Conservation (phyloP, 2,113 vertebrate species). For the Nansenia antarctica region DNA sequence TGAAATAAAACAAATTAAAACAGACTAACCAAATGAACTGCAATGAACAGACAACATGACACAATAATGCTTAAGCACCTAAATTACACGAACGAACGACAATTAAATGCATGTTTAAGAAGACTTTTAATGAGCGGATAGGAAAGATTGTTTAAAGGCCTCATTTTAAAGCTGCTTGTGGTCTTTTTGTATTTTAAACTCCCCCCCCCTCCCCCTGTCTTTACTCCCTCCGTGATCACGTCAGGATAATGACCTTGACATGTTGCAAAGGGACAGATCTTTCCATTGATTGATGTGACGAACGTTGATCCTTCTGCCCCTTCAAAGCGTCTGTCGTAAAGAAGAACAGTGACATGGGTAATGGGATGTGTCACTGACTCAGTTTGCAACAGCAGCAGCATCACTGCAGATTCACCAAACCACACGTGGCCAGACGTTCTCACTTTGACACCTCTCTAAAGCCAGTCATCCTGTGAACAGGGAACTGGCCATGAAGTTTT, state of each 20-base stretch:
- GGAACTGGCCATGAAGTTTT: background rate
- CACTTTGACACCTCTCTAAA: background rate
- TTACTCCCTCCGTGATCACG: background rate
- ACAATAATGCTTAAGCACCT: too few relatives aligned
- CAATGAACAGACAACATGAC: too few relatives aligned
- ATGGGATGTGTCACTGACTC: background rate
- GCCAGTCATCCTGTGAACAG: background rate
- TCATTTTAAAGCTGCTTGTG: too few relatives aligned
- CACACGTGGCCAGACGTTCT: background rate
- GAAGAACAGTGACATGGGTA: background rate
- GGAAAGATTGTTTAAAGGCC: too few relatives aligned
- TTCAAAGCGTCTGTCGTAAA: background rate
- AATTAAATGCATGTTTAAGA: too few relatives aligned
- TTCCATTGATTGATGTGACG: background rate
- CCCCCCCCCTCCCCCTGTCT: background rate
- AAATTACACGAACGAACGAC: too few relatives aligned
- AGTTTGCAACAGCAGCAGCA: background rate
- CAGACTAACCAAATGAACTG: too few relatives aligned
- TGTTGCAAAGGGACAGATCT: background rate
- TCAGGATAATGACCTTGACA: background rate
- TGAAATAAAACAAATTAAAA: too few relatives aligned
- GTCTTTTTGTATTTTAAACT: too few relatives aligned
- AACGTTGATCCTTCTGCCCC: background rate
- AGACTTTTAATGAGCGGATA: too few relatives aligned
- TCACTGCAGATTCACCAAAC: background rate